Base-by-base conservation (phyloP, 1,140 invertebrate species). In the Drosophila auraria region DNA sequence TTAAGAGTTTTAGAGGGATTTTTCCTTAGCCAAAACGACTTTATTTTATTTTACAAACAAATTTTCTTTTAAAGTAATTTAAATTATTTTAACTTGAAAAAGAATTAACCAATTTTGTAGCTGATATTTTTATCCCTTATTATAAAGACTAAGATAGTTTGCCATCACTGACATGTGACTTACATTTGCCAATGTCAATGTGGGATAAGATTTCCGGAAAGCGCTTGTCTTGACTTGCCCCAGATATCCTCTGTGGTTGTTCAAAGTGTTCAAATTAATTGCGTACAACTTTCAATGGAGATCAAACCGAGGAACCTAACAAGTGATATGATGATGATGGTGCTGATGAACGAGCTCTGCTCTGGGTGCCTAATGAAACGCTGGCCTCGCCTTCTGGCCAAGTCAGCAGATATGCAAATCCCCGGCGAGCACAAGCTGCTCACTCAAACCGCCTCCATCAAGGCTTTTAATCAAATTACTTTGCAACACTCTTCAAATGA, bases 391-490 rank as follows among this genome's bases (percentile, higher is more conserved):
- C 53, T 25, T 27, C 59, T 56, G 57, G 20, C 40, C 73, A 62
- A 65, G 53, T 90, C 86, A 90, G 86, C 86, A 82, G 70, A 79
- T 86, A 90, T 90, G 82, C 70, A 89, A 89, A 84, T 86, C 56
- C 57, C 20, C 47, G 33, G 50, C 57, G 27, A 33, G 8, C 40
- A 60, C 65, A 64, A 61, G 36, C 62, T 62, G 57, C 51, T 47
- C 57, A 40, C 56, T 56, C 40, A 20, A 57, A 42, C 36, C 44
- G 60, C 65, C 73, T 62, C 53, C 66, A 49, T 56, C 64, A 38
- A 53, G 64, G 83, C 79, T 90, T 91, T 90, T 80, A 90, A 90
- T 90, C 82, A 86, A 90, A 90, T 90, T 90, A 86, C 86, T 89
- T 84, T 78, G 51, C 66, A 53, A 72, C 76, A 50, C 65, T 62